Percentiles rank a stretch among this genome's conserved stretches.
Conservation (phyloP, 1,140 invertebrate genomes). For the Dolichoris vasculosae region DNA sequence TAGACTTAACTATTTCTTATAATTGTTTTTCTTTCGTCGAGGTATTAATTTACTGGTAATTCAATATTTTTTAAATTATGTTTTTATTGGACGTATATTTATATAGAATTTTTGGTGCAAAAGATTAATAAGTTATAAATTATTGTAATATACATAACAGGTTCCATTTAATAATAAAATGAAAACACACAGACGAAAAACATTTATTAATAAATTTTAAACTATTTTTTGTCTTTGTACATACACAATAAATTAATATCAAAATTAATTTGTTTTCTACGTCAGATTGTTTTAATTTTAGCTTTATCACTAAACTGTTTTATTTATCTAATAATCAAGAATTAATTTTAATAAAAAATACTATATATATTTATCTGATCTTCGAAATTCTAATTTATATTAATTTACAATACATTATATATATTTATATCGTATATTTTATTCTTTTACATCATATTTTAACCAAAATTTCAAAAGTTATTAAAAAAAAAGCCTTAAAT, state of each 20-base stretch:
- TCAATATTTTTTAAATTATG: slow-evolving; percentile 6
- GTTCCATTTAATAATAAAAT: slow-evolving; percentile 21
- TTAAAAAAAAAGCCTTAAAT: too few species aligned
- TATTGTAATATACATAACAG: slow-evolving; percentile 39
- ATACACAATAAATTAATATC: slow-evolving; percentile 29
- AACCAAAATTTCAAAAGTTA: too few species aligned
- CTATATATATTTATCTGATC: neutral
- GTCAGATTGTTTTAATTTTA: neutral
- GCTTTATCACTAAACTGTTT: neutral
- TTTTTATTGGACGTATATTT: slow-evolving; percentile 26
- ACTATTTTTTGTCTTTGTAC: slow-evolving; percentile 31
- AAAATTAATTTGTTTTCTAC: neutral
- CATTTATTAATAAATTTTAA: slow-evolving; percentile 17
- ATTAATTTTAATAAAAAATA: neutral
- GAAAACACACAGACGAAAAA: slow-evolving; percentile 2
- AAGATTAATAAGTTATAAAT: slow-evolving; percentile 44
- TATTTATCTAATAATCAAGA: neutral
- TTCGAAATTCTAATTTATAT: too few species aligned
- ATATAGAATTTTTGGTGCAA: slow-evolving; percentile 28
- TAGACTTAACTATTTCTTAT: slow-evolving; percentile 46
- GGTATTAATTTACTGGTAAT: neutral
- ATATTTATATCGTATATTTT: too few species aligned
- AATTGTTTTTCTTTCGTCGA: neutral
- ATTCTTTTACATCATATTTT: too few species aligned
- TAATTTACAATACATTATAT: too few species aligned